phyloP scores from a whole-genome alignment of 2,797 vertebrate species.

The Phaenicophaeus curvirostris region DNA sequence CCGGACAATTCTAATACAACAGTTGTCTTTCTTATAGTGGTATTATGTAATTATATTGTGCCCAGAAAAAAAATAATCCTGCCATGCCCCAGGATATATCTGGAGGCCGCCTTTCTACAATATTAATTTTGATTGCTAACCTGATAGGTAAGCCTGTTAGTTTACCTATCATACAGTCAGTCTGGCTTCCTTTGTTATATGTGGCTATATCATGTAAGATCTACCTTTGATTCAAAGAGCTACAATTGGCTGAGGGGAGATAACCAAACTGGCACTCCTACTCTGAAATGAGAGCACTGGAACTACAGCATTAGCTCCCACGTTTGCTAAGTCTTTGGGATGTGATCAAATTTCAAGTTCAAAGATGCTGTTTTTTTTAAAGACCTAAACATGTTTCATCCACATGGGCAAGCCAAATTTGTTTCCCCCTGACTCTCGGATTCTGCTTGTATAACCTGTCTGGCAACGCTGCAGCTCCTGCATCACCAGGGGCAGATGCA shows the following conservation, averaged over 20 bases:
- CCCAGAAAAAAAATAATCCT: background rate
- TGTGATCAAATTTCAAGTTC: background rate
- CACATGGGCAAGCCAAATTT: background rate
- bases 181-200: constrained; percentile 12
- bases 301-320: background rate
- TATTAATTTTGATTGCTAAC: background rate
- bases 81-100: background rate
- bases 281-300: background rate
- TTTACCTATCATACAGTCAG: background rate
- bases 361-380: background rate
- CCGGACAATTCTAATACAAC: background rate
- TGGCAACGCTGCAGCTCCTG: background rate
- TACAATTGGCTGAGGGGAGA: background rate
- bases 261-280: background rate
- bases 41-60: background rate
- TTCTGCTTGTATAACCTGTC: background rate
- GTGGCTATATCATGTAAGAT: background rate
- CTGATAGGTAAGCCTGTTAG: background rate
- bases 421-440: background rate
- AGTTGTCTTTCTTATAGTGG: background rate
- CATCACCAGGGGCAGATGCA: background rate
- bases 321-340: background rate
- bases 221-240: background rate
- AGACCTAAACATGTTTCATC: background rate
- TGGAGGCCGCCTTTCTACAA: background rate